Evolutionary conservation across 1,140 invertebrate genomes (phyloP).

Genomic region (Araneus ventricosus): DNA sequence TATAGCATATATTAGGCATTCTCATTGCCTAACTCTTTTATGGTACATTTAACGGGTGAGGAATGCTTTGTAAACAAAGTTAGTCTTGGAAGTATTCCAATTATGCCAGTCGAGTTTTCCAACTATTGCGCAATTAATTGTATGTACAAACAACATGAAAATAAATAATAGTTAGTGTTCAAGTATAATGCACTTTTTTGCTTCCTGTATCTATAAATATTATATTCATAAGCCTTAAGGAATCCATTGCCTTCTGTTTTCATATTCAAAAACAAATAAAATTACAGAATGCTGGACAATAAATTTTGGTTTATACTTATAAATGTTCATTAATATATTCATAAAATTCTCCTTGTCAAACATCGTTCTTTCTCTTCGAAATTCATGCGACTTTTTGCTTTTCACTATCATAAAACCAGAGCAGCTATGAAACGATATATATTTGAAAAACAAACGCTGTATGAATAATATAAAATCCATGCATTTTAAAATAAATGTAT

Average conservation of each 20-base stretch:
- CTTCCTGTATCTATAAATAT: no score
- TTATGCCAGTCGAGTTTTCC: not conserved
- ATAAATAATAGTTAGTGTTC: not conserved
- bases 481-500: no score
- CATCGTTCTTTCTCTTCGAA: not conserved
- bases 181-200: no score
- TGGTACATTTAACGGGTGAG: not conserved
- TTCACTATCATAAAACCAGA: no score
- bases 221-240: not conserved
- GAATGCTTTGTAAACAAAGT: not conserved
- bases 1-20: no score
- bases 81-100: constrained; percentile 12
- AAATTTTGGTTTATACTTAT: not conserved
- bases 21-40: not conserved
- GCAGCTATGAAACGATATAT: no score
- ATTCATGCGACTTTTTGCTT: no score
- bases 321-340: not conserved
- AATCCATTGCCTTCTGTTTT: not conserved
- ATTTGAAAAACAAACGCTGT: no score
- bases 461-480: no score
- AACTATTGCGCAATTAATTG: constrained; percentile 11
- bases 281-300: not conserved
- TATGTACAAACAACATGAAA: not conserved
- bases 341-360: not conserved
- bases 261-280: not conserved